These are phyloP conservation scores for Reinhardtius hippoglossoides DNA, from an alignment of 2,113 vertebrate species.

Conservation along the genomic window DNA sequence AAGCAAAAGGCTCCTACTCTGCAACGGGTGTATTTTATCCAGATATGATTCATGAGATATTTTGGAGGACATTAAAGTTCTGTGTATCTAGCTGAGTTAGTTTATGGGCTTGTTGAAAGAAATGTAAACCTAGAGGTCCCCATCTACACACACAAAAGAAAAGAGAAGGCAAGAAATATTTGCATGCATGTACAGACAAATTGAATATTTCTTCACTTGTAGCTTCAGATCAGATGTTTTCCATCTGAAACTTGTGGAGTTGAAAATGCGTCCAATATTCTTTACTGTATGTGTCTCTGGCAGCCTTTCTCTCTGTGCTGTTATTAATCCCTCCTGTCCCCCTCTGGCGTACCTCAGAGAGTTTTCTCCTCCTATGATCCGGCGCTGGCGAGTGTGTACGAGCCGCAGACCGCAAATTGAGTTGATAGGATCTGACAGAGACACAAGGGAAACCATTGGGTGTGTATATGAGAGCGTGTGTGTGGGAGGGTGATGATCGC, in stretches of 20 bases:
- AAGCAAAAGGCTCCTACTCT: not conserved
- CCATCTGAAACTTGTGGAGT: conserved; percentile 4
- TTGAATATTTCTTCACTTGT: not conserved
- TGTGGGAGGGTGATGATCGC: conserved; percentile 45
- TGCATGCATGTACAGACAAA: not conserved
- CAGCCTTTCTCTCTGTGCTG: conserved; percentile 13
- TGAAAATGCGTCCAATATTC: conserved; percentile 34
- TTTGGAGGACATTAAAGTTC: not conserved
- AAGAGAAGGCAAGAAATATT: not conserved
- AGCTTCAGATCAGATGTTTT: conserved; percentile 34
- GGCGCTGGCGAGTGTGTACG: conserved; percentile 90
- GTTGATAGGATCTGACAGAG: conserved; percentile 83
- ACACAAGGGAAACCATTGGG: conserved; percentile 55
- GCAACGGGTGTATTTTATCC: not conserved
- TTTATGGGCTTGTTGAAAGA: not conserved
- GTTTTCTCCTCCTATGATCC: conserved; percentile 96
- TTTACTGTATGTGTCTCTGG: conserved; percentile 30
- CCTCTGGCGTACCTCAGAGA: conserved; percentile 89
- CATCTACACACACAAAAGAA: not conserved
- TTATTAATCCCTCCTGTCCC: conserved; percentile 45
- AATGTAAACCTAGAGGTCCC: no score
- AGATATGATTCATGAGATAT: not conserved
- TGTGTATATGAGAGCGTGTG: conserved; percentile 36
- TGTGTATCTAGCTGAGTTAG: not conserved
- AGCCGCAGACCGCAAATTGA: conserved; percentile 90